A percentile compares a stretch with the other conserved stretches of the same genome.
Conservation (phyloP, 2,113 vertebrate species). For the Potamarius usumacintae region DNA sequence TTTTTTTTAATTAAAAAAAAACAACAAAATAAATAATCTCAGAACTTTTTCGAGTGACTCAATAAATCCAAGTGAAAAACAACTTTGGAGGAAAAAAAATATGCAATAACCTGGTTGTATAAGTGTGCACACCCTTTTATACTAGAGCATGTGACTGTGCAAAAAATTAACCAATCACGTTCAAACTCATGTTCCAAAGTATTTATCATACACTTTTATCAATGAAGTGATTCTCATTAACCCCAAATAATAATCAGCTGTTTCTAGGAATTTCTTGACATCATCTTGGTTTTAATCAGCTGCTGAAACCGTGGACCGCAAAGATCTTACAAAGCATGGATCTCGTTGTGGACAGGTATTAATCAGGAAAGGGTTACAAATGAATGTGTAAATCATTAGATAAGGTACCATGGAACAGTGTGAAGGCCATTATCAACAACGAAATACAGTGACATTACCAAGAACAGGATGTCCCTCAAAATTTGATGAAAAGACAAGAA, state of each 20-base stretch:
- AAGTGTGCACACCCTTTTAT: background rate
- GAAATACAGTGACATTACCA: background rate
- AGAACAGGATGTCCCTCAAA: background rate
- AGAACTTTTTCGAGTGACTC: background rate
- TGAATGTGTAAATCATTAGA: background rate
- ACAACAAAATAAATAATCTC: background rate
- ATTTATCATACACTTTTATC: background rate
- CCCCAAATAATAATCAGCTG: background rate
- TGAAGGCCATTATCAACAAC: background rate
- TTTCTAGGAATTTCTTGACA: background rate
- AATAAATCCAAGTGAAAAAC: background rate
- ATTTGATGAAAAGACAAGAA: background rate
- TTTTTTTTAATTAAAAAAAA: background rate
- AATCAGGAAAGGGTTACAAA: background rate
- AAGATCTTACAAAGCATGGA: background rate
- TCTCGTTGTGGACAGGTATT: background rate
- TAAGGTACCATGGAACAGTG: background rate
- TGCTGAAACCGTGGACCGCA: background rate
- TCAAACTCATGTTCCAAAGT: background rate
- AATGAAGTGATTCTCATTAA: background rate
- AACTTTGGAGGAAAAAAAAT: background rate
- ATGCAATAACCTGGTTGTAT: background rate
- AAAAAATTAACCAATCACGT: background rate
- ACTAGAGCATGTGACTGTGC: background rate
- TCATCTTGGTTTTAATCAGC: background rate